Evolutionary conservation across 2,113 vertebrate genomes (phyloP).

Genomic region (Cygnus atratus): DNA sequence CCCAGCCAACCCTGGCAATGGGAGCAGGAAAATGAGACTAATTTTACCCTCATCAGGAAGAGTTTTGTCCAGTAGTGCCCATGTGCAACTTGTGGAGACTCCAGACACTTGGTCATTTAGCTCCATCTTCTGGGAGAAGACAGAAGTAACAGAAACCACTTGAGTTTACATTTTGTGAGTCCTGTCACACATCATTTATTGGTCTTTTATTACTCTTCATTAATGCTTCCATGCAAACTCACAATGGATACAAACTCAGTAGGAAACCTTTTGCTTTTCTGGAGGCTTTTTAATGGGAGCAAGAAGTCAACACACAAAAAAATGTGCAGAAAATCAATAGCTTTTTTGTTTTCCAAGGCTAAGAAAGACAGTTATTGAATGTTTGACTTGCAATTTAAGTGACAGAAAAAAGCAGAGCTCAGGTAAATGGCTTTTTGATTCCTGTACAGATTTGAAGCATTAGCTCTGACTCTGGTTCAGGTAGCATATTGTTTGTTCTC

Average conservation of each 20-base stretch:
- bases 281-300: neutral
- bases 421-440: slow-evolving; percentile 28
- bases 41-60: neutral
- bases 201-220: slow-evolving; percentile 11
- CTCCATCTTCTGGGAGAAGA: slow-evolving; percentile 59
- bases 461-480: neutral
- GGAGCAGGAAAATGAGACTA: neutral
- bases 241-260: neutral
- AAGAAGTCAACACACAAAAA: neutral
- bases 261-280: slow-evolving; percentile 16
- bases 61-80: neutral
- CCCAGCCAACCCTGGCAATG: neutral
- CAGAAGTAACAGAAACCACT: neutral
- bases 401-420: neutral
- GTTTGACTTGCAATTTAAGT: slow-evolving; percentile 30
- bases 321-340: slow-evolving; percentile 36
- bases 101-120: slow-evolving; percentile 35
- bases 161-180: neutral
- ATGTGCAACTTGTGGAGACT: neutral
- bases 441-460: neutral
- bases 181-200: neutral
- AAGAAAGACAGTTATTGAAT: slow-evolving; percentile 29
- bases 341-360: slow-evolving; percentile 19
- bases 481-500: neutral
- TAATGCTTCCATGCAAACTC: neutral